phyloP scores from a whole-genome alignment of 2,888 invertebrate genomes.

The Cheilosia pagana region DNA sequence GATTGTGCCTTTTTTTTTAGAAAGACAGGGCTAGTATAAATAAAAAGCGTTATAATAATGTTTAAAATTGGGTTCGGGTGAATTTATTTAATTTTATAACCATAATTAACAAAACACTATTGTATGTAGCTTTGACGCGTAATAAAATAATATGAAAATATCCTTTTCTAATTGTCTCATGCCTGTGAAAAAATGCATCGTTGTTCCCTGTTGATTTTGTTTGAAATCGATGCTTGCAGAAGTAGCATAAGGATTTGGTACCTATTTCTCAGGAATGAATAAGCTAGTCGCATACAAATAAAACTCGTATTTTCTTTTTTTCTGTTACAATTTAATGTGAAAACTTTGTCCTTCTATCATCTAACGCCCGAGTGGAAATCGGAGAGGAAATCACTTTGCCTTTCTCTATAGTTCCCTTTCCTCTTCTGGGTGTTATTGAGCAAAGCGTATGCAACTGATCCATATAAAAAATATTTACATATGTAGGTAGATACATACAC shows the following conservation, averaged over 20 bases:
- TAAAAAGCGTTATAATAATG: no score
- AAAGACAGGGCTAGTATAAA: no score
- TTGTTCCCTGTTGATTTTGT: no score
- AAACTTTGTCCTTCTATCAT: slow-evolving; percentile 39
- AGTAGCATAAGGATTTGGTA: slow-evolving; percentile 19
- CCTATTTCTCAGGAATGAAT: neutral
- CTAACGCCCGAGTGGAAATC: slow-evolving; percentile 15
- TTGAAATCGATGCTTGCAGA: slow-evolving; percentile 1
- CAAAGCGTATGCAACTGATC: slow-evolving; percentile 9
- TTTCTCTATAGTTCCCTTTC: neutral
- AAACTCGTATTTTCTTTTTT: slow-evolving; percentile 10
- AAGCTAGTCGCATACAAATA: neutral
- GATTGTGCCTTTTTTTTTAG: no score
- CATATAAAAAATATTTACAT: neutral
- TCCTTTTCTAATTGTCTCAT: no score
- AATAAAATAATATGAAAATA: no score
- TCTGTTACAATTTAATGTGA: slow-evolving; percentile 30
- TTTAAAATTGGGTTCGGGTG: no score
- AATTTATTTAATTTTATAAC: no score
- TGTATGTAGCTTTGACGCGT: no score
- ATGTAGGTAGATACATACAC: slow-evolving; percentile 3
- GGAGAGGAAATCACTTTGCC: slow-evolving; percentile 12
- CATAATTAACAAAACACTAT: no score
- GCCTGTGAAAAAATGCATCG: no score
- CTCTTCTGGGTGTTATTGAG: neutral